These are phyloP conservation scores for Heliconius hortense DNA, from an alignment of 2,888 invertebrate species.

Conservation along the genomic window DNA sequence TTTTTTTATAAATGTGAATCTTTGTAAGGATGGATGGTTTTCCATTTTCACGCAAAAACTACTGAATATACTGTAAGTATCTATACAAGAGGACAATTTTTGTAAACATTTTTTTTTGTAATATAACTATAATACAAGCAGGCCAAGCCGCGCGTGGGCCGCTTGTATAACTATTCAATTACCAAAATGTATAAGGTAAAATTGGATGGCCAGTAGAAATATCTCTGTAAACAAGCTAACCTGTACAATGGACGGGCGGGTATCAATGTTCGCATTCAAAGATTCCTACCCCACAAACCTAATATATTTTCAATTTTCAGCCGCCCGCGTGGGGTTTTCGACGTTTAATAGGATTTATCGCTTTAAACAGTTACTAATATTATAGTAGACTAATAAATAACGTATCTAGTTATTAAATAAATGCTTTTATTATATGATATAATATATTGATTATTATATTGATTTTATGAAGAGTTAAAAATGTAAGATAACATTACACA, in stretches of 20 bases:
- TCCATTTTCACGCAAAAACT: too few species aligned
- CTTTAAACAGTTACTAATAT: slow-evolving; percentile 28
- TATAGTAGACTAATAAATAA: neutral
- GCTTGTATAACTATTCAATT: neutral
- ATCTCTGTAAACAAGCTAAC: slow-evolving; percentile 71
- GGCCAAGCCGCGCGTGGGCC: too few species aligned
- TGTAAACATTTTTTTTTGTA: too few species aligned
- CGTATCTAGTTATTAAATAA: neutral
- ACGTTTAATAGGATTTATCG: slow-evolving; percentile 69
- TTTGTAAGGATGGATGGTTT: too few species aligned
- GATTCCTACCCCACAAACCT: slow-evolving; percentile 63
- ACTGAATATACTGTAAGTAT: too few species aligned
- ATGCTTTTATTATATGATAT: neutral
- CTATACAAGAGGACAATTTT: too few species aligned
- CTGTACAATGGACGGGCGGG: slow-evolving; percentile 61
- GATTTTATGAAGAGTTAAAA: neutral
- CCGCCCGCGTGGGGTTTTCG: slow-evolving; percentile 57
- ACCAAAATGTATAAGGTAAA: neutral
- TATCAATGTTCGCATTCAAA: slow-evolving; percentile 55
- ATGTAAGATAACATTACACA: neutral
- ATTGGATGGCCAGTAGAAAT: neutral
- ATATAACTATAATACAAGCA: too few species aligned
- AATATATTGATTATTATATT: neutral
- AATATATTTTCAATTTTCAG: slow-evolving; percentile 80
- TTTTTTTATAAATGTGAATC: too few species aligned